Evolutionary conservation across 2,888 invertebrate species (phyloP), one percentile per base, ranked within the genome.

Genomic region (Alitta virens): DNA sequence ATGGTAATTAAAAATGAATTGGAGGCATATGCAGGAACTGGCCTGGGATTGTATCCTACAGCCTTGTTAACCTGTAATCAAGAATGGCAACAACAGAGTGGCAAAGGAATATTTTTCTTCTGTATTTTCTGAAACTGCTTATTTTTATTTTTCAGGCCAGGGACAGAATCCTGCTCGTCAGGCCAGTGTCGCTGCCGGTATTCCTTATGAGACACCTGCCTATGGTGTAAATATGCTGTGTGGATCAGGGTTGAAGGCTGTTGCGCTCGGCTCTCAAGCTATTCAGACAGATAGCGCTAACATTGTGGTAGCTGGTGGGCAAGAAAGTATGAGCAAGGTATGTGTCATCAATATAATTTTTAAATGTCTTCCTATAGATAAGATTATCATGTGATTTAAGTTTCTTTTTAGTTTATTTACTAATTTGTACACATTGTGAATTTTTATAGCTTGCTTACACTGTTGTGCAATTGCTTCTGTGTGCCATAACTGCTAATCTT

Each of bases 221-320:
- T 88, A 86, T 77, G 82, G 85, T 25, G 79, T 91, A 26, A 91
- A 91, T 77, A 89, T 91, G 89, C 81, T 92, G 1, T 92, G 92
- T 82, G 92, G 91, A 40, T 91, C 91, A 58, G 91, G 92, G 7
- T 81, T 92, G 40, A 89, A 74, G 55, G 72, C 81, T 38, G 87
- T 92, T 38, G 84, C 84, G 21, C 82, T 88, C 71, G 92, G 88
- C 14, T 88, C 85, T 71, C 87, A 88, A 77, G 85, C 90, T 0
- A 88, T 92, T 63, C 85, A 85, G 66, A 78, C 83, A 56, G 89
- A 88, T 3, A 90, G 91, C 73, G 84, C 87, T 1, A 79, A 84
- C 25, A 83, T 91, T 65, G 86, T 91, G 2, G 85, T 92, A 23
- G 89, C 89, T 71, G 91, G 91, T 33, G 92, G 92, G 0, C 91